Conservation (phyloP, 2,113 vertebrate species). For the Copsychus sechellarum region DNA sequence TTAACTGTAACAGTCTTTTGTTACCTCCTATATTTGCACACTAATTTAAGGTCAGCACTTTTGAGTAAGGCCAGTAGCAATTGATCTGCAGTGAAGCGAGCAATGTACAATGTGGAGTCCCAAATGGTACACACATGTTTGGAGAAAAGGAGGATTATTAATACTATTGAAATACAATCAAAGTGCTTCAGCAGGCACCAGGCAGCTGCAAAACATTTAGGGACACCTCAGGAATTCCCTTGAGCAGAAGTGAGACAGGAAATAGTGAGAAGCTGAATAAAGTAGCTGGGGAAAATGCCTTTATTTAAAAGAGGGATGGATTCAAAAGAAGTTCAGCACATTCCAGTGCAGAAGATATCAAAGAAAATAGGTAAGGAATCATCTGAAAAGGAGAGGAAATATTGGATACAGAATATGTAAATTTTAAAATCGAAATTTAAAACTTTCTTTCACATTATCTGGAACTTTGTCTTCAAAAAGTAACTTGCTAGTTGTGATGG, state of each 20-base stretch:
- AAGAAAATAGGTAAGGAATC: not conserved
- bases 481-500: not conserved
- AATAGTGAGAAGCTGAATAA: conserved; percentile 36
- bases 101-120: not conserved
- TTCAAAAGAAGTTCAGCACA: not conserved
- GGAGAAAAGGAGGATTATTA: conserved; percentile 21
- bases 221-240: conserved; percentile 59
- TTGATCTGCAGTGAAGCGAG: not conserved
- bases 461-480: not conserved
- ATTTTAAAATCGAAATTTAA: not conserved
- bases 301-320: not conserved
- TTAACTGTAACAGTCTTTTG: not conserved
- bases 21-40: conserved; percentile 1
- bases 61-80: conserved; percentile 42
- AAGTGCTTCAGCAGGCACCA: conserved; percentile 21
- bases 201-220: conserved; percentile 55
- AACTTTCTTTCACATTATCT: not conserved
- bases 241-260: conserved; percentile 46
- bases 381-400: not conserved
- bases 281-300: conserved; percentile 41
- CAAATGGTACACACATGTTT: conserved; percentile 49
- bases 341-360: not conserved
- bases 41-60: conserved; percentile 2
- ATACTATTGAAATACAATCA: conserved; percentile 34
- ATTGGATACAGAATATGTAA: not conserved